Evolutionary conservation across 92 coral and sea anemone genomes (phyloP), one percentile per base, ranked within the genome.

Genomic region (Zoanthus solanderi): DNA sequence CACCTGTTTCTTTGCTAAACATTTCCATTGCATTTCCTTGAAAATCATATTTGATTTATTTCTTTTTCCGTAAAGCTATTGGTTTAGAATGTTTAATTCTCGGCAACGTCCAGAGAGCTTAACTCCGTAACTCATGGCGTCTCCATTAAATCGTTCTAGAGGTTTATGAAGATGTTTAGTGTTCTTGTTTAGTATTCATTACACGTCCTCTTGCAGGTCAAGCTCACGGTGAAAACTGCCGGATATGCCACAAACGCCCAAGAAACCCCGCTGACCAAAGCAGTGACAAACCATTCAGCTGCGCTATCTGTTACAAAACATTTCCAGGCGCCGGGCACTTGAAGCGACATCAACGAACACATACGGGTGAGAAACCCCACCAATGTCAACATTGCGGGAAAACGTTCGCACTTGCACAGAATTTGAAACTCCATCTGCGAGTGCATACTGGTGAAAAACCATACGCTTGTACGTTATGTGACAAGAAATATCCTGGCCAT

Each of bases 371-470:
- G 7, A 80, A 80, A 47, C 85, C 85, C 10, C 75, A 80, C 75
- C 74, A 65, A 2, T 80, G 85, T 65, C 75, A 80, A 28, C 75
- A 80, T 5, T 80, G 85, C 28, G 75, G 75, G 29, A 80, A 80
- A 11, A 44, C 74, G 18, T 80, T 80, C 30, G 74, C 85, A 10
- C 85, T 80, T 54, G 75, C 75, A 6, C 85, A 80, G 85, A 80
- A 80, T 42, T 50, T 80, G 37, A 80, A 80, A 46, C 61, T 80
- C n/a, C 85, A 80, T 13, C 57, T 80, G 9, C 85, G 85, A 15
- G 46, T 80, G 18, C 85, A 80, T 71, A 80, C 85, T 44, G 85
- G 85, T 15, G 85, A 80, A 29, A 80, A 44, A 29, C 85, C 85
- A 12, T 80, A 80, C 45, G 28, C 85, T 47, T 80, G 85, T 13